Evolutionary conservation across 2,888 invertebrate genomes (phyloP).

Genomic region (Amblyteles armatorius): DNA sequence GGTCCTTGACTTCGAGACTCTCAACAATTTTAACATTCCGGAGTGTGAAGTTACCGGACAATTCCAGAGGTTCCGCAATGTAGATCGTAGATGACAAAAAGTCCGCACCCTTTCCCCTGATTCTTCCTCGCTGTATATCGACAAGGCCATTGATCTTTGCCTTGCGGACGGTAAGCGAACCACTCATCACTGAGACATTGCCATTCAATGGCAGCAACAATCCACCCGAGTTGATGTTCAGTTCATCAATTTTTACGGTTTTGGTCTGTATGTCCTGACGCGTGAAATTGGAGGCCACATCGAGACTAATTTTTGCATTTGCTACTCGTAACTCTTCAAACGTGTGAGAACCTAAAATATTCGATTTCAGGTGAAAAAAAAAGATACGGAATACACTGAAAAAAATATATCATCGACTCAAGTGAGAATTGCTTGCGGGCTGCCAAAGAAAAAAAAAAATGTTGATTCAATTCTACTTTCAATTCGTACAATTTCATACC

Average conservation of each 20-base stretch:
- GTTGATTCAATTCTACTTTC: no score
- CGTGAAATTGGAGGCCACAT: slow-evolving; percentile 69
- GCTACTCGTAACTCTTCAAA: slow-evolving; percentile 67
- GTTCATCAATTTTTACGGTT: slow-evolving; percentile 68
- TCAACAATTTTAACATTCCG: slow-evolving; percentile 84
- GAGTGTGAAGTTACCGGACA: slow-evolving; percentile 84
- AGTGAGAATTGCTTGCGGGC: no score
- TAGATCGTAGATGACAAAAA: slow-evolving; percentile 84
- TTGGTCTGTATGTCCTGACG: slow-evolving; percentile 63
- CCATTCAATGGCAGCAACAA: slow-evolving; percentile 76
- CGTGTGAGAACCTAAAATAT: slow-evolving; percentile 69
- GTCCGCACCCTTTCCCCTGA: slow-evolving; percentile 83
- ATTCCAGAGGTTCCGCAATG: slow-evolving; percentile 83
- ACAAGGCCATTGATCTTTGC: slow-evolving; percentile 82
- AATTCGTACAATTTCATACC: no score
- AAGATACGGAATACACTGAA: not conserved
- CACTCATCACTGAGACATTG: slow-evolving; percentile 66
- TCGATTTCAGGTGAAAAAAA: not conserved
- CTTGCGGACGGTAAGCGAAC: slow-evolving; percentile 70
- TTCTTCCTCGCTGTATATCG: slow-evolving; percentile 82
- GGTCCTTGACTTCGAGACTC: slow-evolving; percentile 80
- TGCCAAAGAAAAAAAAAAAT: no score
- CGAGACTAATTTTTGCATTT: slow-evolving; percentile 65
- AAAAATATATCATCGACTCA: no score
- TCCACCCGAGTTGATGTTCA: slow-evolving; percentile 70